Evolutionary conservation across 1,140 invertebrate species (phyloP).

Genomic region (Centruroides vittatus): DNA sequence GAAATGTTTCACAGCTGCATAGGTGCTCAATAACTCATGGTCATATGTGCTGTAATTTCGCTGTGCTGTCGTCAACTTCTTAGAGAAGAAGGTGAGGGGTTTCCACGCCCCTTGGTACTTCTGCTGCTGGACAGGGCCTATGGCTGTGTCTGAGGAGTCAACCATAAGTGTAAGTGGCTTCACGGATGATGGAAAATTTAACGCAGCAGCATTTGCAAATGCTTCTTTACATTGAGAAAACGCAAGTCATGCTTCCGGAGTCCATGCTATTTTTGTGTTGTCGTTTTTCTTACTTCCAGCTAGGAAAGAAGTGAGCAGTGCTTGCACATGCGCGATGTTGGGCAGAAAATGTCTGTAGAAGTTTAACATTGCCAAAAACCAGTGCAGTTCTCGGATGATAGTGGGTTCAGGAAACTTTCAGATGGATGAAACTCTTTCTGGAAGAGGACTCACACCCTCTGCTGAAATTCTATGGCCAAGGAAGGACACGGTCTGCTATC

Average conservation of each 20-base stretch:
- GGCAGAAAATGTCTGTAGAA: not conserved
- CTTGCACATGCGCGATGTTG: not conserved
- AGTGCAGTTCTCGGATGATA: not conserved
- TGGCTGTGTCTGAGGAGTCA: not conserved
- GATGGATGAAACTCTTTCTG: not conserved
- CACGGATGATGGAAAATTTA: not conserved
- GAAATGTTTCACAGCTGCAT: too few species aligned
- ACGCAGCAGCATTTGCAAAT: not conserved
- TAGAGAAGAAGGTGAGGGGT: not conserved
- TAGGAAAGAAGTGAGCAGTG: not conserved
- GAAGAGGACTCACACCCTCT: not conserved
- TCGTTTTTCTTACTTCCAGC: too few species aligned
- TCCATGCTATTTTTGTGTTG: not conserved
- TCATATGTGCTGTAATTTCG: too few species aligned
- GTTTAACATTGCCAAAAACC: not conserved
- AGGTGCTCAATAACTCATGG: too few species aligned
- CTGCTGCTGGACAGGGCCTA: not conserved
- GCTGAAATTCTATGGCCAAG: constrained; percentile 2
- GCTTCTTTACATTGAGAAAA: not conserved
- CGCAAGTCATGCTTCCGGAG: not conserved
- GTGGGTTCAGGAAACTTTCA: not conserved
- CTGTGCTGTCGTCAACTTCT: not conserved
- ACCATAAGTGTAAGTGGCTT: not conserved
- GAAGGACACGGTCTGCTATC: not conserved
- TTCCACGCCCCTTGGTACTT: too few species aligned